These are phyloP conservation scores for Leptopilina syphax DNA, from an alignment of 2,888 invertebrate genomes.

Conservation along the genomic window DNA sequence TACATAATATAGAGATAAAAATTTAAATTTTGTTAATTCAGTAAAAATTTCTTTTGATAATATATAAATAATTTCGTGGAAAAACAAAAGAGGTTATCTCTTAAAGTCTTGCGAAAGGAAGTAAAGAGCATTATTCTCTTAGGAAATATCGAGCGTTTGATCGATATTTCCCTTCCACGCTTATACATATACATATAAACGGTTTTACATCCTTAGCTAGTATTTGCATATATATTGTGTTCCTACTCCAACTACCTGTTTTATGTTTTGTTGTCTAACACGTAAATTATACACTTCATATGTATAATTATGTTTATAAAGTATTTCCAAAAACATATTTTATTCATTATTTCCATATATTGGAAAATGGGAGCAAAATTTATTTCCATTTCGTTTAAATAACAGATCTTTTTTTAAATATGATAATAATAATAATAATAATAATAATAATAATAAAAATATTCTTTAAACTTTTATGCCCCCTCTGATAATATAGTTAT, in stretches of 20 bases:
- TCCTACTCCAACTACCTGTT: constrained; percentile 21
- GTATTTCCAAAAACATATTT: constrained; percentile 1
- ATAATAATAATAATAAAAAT: too few relatives aligned
- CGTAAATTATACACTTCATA: not conserved
- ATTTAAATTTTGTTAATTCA: too few relatives aligned
- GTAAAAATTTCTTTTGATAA: not conserved
- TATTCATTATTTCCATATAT: not conserved
- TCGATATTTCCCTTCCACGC: not conserved
- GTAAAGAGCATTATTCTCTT: constrained; percentile 11
- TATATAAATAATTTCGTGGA: not conserved
- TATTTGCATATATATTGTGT: constrained; percentile 24
- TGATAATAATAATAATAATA: too few relatives aligned
- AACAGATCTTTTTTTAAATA: too few relatives aligned
- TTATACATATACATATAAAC: not conserved
- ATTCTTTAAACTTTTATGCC: too few relatives aligned
- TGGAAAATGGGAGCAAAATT: too few relatives aligned
- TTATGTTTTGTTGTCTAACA: constrained; percentile 2
- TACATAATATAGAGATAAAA: too few relatives aligned
- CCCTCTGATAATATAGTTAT: too few relatives aligned
- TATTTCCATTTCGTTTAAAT: too few relatives aligned
- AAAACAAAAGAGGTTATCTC: not conserved
- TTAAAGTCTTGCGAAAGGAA: constrained; percentile 8
- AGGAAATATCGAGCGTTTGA: constrained; percentile 23
- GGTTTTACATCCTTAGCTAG: not conserved
- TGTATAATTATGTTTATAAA: not conserved